Evolutionary conservation across 2,113 vertebrate genomes (phyloP).

Genomic region (Rhinichthys klamathensis): DNA sequence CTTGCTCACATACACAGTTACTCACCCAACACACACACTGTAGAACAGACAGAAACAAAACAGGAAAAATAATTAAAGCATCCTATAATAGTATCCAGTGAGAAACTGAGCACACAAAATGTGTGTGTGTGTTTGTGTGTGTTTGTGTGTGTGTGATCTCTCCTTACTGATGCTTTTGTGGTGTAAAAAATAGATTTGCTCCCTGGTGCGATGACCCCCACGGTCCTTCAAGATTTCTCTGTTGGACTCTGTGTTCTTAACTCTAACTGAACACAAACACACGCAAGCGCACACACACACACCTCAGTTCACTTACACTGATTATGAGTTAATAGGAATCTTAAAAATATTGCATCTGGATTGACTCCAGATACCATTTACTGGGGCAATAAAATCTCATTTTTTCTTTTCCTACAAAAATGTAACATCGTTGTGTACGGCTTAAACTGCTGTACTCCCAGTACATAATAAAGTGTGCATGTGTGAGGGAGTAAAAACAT

Average conservation of each 20-base stretch:
- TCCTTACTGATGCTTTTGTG: background rate
- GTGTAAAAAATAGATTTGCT: conserved; percentile 35
- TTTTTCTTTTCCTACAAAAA: background rate
- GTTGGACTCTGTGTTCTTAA: conserved; percentile 1
- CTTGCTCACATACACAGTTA: background rate
- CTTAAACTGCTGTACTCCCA: background rate
- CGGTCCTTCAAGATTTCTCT: background rate
- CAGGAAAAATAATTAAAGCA: background rate
- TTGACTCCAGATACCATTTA: conserved; percentile 18
- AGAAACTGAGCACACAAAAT: background rate
- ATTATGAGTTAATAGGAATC: background rate
- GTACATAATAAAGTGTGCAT: background rate
- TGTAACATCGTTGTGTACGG: background rate
- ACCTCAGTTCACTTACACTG: background rate
- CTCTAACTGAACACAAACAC: background rate
- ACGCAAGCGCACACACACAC: background rate
- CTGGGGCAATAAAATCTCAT: background rate
- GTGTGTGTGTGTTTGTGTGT: background rate
- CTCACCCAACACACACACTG: background rate
- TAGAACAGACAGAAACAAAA: background rate
- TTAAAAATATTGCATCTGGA: background rate
- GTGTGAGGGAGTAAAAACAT: conserved; percentile 17
- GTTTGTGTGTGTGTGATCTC: background rate
- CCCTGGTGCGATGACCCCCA: background rate
- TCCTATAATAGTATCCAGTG: background rate